phyloP scores from a whole-genome alignment of 2,797 vertebrate genomes.

The Trichosurus vulpecula region DNA sequence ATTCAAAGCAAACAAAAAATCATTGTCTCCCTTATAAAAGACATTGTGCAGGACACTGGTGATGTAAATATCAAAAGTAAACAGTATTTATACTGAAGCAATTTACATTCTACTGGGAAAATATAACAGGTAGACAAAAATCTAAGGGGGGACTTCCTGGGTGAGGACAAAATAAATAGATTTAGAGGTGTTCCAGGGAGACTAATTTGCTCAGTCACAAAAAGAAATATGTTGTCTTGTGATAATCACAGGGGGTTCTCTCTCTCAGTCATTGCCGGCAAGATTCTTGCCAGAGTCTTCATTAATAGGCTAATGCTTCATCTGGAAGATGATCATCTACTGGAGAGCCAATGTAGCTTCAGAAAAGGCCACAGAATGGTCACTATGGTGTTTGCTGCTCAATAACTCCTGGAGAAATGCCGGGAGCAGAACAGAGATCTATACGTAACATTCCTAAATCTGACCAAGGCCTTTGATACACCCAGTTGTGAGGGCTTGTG shows the following conservation, averaged over 20 bases:
- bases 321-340: background rate
- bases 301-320: background rate
- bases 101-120: background rate
- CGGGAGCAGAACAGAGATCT: background rate
- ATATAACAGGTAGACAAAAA: background rate
- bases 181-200: background rate
- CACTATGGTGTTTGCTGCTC: background rate
- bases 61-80: background rate
- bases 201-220: background rate
- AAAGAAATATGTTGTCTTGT: background rate
- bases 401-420: background rate
- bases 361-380: background rate
- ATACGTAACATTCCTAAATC: background rate
- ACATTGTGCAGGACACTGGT: background rate
- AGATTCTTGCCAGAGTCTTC: background rate
- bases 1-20: background rate
- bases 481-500: background rate
- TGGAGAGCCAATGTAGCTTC: background rate
- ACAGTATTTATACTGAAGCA: background rate
- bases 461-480: background rate
- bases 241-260: background rate
- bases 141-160: background rate
- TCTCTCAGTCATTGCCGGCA: background rate
- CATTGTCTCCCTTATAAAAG: background rate
- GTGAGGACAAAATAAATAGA: background rate